phyloP scores from a whole-genome alignment of 2,797 vertebrate species.

The Bradypodion pumilum region DNA sequence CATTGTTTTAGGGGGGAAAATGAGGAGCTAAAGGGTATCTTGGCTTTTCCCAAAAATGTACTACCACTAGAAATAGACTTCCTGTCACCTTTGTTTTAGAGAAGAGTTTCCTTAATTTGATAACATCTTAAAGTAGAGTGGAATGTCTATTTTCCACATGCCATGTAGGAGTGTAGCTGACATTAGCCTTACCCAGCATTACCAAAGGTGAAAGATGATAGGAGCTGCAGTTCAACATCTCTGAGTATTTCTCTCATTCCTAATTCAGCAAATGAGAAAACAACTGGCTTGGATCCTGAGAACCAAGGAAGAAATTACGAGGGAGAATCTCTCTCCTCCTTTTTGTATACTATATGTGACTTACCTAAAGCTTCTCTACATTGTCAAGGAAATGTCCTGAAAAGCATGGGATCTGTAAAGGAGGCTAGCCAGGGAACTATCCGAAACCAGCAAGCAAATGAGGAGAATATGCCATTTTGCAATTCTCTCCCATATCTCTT shows the following conservation, averaged over 20 bases:
- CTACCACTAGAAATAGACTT: not conserved
- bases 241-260: not conserved
- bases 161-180: too few species aligned
- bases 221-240: not conserved
- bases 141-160: not conserved
- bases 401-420: not conserved
- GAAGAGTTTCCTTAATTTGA: not conserved
- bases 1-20: not conserved
- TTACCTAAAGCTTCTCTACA: too few species aligned
- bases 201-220: not conserved
- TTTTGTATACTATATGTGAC: too few species aligned
- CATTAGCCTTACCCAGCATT: not conserved
- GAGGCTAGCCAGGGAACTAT: not conserved
- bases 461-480: not conserved
- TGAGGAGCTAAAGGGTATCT: not conserved
- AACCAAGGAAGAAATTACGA: too few species aligned
- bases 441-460: not conserved
- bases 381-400: too few species aligned
- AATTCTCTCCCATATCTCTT: not conserved
- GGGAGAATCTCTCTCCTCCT: too few species aligned
- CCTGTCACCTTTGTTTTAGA: not conserved
- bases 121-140: too few species aligned
- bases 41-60: not conserved
- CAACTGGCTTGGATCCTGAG: too few species aligned
- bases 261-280: too few species aligned